phyloP scores from a whole-genome alignment of 1,140 invertebrate species.

The Holcopasites calliopsidis region DNA sequence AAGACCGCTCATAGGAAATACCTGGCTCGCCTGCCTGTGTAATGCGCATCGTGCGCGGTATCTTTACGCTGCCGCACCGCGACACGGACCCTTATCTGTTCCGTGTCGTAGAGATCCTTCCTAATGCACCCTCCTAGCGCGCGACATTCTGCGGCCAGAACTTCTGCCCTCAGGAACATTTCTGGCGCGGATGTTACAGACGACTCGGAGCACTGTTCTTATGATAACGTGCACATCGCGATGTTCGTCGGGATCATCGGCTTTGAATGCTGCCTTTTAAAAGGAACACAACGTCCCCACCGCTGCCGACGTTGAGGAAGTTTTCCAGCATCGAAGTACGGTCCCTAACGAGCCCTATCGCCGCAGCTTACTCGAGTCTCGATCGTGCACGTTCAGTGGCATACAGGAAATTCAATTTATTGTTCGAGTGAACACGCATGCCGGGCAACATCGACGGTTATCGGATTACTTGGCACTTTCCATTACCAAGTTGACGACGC shows the following conservation, averaged over 20 bases:
- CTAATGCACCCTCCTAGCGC: too few relatives aligned
- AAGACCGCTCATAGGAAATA: too few relatives aligned
- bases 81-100: too few relatives aligned
- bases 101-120: too few relatives aligned
- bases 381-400: constrained; percentile 33
- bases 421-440: constrained; percentile 39
- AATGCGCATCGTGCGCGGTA: too few relatives aligned
- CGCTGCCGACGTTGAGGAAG: background rate
- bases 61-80: too few relatives aligned
- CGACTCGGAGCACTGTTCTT: too few relatives aligned
- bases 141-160: too few relatives aligned
- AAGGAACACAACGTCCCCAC: background rate
- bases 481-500: constrained; percentile 33
- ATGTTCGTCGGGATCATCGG: background rate
- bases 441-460: constrained; percentile 38
- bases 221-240: background rate
- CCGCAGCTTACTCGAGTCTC: constrained; percentile 22
- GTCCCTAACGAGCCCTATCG: background rate
- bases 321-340: background rate
- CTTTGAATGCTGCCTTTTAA: background rate
- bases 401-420: constrained; percentile 50
- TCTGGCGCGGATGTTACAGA: too few relatives aligned
- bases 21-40: too few relatives aligned
- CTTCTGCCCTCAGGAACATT: too few relatives aligned
- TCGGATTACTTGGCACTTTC: constrained; percentile 61